A percentile compares a stretch with the other conserved stretches of the same genome.
phyloP scores from a whole-genome alignment of 2,888 invertebrate species.

The Lapara coniferarum region DNA sequence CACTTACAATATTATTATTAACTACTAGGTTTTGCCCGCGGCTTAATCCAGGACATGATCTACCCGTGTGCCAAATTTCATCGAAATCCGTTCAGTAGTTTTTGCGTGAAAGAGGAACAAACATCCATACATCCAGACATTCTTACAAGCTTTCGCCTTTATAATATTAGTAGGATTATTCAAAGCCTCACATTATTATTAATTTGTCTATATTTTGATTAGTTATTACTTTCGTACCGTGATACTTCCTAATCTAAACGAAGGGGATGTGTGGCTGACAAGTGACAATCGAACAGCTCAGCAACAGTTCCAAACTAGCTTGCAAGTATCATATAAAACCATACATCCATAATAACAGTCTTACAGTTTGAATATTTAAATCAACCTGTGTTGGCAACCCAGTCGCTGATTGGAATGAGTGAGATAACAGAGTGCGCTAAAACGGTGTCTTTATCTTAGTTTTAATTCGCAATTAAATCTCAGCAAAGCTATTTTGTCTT shows the following conservation, averaged over 20 bases:
- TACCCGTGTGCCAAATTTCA: too few relatives aligned
- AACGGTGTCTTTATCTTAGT: conserved; percentile 26
- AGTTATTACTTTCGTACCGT: neutral
- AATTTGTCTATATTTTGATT: neutral
- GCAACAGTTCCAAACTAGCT: neutral
- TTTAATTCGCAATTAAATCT: conserved; percentile 39
- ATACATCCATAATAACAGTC: neutral
- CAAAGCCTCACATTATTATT: too few relatives aligned
- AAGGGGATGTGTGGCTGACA: neutral
- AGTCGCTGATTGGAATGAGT: conserved; percentile 15
- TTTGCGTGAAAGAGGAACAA: too few relatives aligned
- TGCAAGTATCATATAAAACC: neutral
- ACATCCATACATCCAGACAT: too few relatives aligned
- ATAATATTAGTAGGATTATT: too few relatives aligned
- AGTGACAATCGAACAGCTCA: neutral
- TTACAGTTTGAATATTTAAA: conserved; percentile 26
- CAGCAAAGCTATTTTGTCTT: conserved; percentile 41
- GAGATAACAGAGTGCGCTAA: conserved; percentile 33
- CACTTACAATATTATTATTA: too few relatives aligned
- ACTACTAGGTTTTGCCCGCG: too few relatives aligned
- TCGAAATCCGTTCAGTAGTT: too few relatives aligned
- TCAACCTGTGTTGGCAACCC: conserved; percentile 21
- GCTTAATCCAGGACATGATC: too few relatives aligned
- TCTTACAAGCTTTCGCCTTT: too few relatives aligned
- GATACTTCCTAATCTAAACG: neutral